phyloP scores from a whole-genome alignment of 2,797 vertebrate genomes.

The Heliangelus exortis region DNA sequence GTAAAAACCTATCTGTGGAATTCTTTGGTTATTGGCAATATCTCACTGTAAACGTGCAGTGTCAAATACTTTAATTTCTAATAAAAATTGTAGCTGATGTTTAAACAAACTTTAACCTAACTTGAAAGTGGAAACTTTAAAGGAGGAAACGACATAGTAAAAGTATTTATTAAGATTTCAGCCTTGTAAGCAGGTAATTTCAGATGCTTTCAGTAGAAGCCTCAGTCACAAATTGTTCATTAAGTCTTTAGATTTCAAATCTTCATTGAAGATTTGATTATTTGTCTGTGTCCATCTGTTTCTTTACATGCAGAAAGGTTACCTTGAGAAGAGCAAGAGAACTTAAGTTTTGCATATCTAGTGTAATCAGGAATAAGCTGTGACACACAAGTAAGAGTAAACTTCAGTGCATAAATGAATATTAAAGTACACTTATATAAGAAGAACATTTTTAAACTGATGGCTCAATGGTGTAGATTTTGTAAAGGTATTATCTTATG shows the following conservation, averaged over 20 bases:
- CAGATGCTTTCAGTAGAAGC: not conserved
- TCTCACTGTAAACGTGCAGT: not conserved
- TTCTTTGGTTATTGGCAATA: not conserved
- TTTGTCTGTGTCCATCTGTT: not conserved
- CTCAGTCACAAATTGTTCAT: not conserved
- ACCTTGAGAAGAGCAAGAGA: not conserved
- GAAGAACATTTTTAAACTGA: conserved; percentile 11
- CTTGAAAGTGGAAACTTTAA: not conserved
- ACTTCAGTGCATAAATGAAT: conserved; percentile 5
- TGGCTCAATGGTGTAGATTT: conserved; percentile 4
- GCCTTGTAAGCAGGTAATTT: not conserved
- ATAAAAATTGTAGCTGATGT: not conserved
- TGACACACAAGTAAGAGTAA: not conserved
- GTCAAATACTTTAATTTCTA: not conserved
- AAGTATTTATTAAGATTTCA: not conserved
- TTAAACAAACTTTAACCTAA: not conserved
- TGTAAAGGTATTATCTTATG: not conserved
- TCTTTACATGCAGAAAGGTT: not conserved
- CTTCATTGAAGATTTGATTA: not conserved
- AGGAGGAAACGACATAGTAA: not conserved
- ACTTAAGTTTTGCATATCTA: not conserved
- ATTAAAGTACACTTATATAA: conserved; percentile 25
- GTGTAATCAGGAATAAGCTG: not conserved
- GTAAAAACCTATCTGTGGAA: conserved; percentile 23
- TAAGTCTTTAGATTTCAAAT: not conserved